Base-by-base conservation (phyloP, 1,140 invertebrate genomes). In the Anadara kagoshimensis region DNA sequence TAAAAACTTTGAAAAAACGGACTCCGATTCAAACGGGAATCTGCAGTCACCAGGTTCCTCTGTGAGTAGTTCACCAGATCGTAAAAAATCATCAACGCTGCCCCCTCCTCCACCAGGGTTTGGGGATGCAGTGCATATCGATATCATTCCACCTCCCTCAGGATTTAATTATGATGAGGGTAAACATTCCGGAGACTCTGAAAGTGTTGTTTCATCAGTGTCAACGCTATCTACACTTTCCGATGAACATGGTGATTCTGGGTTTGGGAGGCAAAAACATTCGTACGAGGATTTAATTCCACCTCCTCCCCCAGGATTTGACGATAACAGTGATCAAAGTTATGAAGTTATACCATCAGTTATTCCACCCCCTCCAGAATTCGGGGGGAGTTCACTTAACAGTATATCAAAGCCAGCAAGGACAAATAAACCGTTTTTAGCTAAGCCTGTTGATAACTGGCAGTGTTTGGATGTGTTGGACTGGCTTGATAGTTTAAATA, bases 401-500 rank as follows among this genome's bases (percentile, higher is more conserved):
- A 51, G 12, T 22, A 36, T 64, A 26, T 56, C 51, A 56, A 49
- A 49, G 54, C 63, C 56, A n/a, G 61, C 64, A 24, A 76, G 78
- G 69, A 51, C 44, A 18, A 44, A 64, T 29, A 80, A 78, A 66
- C 74, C 81, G 45, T 88, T 85, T 64, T 66, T 72, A 58, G 69
- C 69, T 20, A 88, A 87, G 66, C 45, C 82, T 20, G 73, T 89
- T 12, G 75, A 78, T 11, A 53, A 59, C 20, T 89, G 88, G 88
- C 79, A 81, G 14, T 85, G 83, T 73, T 75, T 78, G 2, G 87
- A 89, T 80, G 88, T 89, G 22, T 56, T 83, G 29, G 83, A 86
- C 69, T 89, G 87, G 88, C 63, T 89, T 54, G 86, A 88, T 29
- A 86, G 82, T 73, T 78, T 88, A 20, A 79, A 80, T 47, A 76